These are phyloP conservation scores for Pangasius mekongensis DNA, from an alignment of 2,797 vertebrate species.

Conservation along the genomic window DNA sequence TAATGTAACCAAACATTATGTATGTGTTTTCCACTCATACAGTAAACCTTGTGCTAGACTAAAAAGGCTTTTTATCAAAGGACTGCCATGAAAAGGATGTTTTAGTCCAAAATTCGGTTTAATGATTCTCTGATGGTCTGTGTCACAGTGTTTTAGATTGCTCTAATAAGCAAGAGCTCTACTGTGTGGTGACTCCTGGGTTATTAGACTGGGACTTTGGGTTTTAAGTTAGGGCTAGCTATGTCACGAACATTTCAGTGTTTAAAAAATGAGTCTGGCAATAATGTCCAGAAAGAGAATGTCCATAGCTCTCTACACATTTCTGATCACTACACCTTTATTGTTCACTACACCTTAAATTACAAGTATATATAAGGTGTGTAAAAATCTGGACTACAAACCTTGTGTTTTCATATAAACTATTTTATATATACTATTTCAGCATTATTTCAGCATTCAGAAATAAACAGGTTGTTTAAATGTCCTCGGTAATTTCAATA, in stretches of 20 bases:
- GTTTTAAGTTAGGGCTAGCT: conserved; percentile 4
- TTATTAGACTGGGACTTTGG: conserved; percentile 16
- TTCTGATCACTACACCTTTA: background rate
- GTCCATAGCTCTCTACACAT: background rate
- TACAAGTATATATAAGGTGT: background rate
- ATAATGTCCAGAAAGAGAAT: background rate
- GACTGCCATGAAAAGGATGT: background rate
- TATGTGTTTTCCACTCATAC: background rate
- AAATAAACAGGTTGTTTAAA: background rate
- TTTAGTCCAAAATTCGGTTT: background rate
- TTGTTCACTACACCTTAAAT: background rate
- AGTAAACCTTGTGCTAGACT: background rate
- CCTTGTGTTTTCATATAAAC: background rate
- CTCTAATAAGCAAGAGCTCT: conserved; percentile 6
- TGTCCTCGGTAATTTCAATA: background rate
- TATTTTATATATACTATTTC: background rate
- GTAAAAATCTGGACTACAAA: background rate
- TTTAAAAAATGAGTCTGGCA: background rate
- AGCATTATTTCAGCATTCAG: background rate
- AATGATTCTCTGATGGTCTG: conserved; percentile 7
- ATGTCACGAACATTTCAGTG: background rate
- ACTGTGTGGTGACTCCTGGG: background rate
- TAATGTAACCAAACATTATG: background rate
- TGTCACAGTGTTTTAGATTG: background rate
- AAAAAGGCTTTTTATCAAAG: background rate